Base-by-base conservation (phyloP, 2,797 vertebrate genomes). In the Macropodus opercularis region DNA sequence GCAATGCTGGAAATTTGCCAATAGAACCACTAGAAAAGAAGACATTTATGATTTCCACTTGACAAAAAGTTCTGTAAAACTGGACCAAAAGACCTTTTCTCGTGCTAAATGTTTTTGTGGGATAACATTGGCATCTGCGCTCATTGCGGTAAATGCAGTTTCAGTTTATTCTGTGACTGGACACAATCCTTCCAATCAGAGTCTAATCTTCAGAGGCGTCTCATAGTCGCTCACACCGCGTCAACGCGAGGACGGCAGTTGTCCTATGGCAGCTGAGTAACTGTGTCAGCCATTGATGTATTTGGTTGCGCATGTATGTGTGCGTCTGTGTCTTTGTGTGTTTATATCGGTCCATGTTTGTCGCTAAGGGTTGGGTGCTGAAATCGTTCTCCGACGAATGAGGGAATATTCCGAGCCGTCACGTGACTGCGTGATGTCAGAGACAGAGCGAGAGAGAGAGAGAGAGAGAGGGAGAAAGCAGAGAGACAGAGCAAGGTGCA, bases 361-460 rank as follows among this genome's bases (percentile, higher is more conserved):
- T 85, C 81, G 67, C 76, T 39, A 68, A 59, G 82, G 84, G 81
- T 71, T 79, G 19, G 75, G 72, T 77, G 55, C 63, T 81, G 74
- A 85, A 77, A 83, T 77, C 63, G 71, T 43, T 70, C 75, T 73
- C 63, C 70, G 76, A 80, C 90, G 68, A 93, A 91, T 91, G 72
- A 87, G 85, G 74, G 84, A 80, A 83, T 81, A 74, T 87, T 83
- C 72, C 22, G 48, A 44, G 64, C 56, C 60, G 68, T 89, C 92
- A 93, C 57, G 82, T 92, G 90, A 89, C 72, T 65, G 63, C 78
- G 80, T 91, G 90, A 89, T 85, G 92, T 91, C 85, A 90, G 62
- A n/a, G n/a, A n/a, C n/a, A n/a, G n/a, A n/a, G n/a, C n/a, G n/a
- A n/a, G n/a, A 84, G 77, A 77, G 83, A 82, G 80, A 80, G 81